Evolutionary conservation across 2,888 invertebrate genomes (phyloP).

Genomic region (Schizaphis graminum): DNA sequence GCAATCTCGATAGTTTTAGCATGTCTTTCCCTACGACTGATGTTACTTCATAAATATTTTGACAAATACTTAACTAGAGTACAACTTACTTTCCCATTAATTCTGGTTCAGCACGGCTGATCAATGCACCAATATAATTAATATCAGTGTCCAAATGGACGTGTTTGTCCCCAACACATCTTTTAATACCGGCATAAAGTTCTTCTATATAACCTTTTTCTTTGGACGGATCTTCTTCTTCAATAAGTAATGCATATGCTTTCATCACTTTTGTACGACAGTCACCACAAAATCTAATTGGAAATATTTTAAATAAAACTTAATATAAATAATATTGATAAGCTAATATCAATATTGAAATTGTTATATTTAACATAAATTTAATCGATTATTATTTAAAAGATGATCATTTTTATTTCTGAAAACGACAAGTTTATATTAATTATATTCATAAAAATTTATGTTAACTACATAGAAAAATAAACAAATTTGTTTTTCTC

Average conservation of each 20-base stretch:
- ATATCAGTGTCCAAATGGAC: conserved; percentile 90
- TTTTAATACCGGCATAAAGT: conserved; percentile 87
- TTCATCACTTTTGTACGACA: conserved; percentile 90
- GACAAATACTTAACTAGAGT: conserved; percentile 10
- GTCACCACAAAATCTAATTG: conserved; percentile 84
- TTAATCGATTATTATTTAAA: not conserved
- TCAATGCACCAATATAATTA: conserved; percentile 89
- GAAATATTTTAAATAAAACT: not conserved
- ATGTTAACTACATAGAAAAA: not conserved
- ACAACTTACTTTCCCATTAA: conserved; percentile 81
- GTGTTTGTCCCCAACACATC: conserved; percentile 88
- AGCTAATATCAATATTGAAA: not conserved
- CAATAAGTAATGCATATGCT: conserved; percentile 89
- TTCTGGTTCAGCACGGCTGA: conserved; percentile 92
- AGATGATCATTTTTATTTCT: not conserved
- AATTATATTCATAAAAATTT: not conserved
- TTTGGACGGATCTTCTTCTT: conserved; percentile 83
- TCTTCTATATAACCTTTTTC: conserved; percentile 92
- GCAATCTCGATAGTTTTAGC: conserved; percentile 97
- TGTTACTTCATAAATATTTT: conserved; percentile 18
- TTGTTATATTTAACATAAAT: not conserved
- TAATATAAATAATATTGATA: not conserved
- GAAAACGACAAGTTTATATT: not conserved
- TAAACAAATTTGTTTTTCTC: not conserved
- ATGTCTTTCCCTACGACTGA: conserved; percentile 83